These are phyloP conservation scores for Ophioninae sp. DNA, from an alignment of 2,888 invertebrate species.

Conservation along the genomic window DNA sequence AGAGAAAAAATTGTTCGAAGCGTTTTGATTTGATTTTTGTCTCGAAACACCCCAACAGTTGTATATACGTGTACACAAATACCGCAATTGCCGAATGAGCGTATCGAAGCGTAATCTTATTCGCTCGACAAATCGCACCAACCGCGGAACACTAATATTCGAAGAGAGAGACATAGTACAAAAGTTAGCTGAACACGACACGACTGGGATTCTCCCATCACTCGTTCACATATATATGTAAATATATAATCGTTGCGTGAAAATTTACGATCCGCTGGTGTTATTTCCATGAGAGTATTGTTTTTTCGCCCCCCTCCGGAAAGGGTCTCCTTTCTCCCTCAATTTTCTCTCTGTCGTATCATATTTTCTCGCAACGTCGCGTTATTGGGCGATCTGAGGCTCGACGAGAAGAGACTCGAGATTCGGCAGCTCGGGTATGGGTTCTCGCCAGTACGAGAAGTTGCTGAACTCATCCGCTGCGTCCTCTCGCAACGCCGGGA, in stretches of 20 bases:
- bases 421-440: conserved; percentile 85
- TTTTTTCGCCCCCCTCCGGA: conserved; percentile 16
- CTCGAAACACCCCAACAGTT: neutral
- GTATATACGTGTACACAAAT: conserved; percentile 23
- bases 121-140: conserved; percentile 61
- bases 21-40: neutral
- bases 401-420: conserved; percentile 69
- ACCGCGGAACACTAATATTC: conserved; percentile 56
- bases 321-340: neutral
- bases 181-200: conserved; percentile 70
- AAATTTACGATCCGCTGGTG: neutral
- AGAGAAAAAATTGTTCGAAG: neutral
- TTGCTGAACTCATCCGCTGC: conserved; percentile 89
- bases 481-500: conserved; percentile 89
- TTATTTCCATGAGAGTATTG: conserved; percentile 9
- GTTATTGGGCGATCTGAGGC: conserved; percentile 67
- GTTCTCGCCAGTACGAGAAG: conserved; percentile 96
- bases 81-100: conserved; percentile 43
- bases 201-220: conserved; percentile 40
- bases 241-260: neutral
- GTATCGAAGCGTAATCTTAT: conserved; percentile 1
- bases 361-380: conserved; percentile 3
- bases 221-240: neutral
- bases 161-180: conserved; percentile 67
- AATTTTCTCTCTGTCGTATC: conserved; percentile 8